A percentile compares a stretch with the other conserved stretches of the same genome.
Evolutionary conservation across 1,140 invertebrate genomes (phyloP).

Genomic region (Varroa destructor): DNA sequence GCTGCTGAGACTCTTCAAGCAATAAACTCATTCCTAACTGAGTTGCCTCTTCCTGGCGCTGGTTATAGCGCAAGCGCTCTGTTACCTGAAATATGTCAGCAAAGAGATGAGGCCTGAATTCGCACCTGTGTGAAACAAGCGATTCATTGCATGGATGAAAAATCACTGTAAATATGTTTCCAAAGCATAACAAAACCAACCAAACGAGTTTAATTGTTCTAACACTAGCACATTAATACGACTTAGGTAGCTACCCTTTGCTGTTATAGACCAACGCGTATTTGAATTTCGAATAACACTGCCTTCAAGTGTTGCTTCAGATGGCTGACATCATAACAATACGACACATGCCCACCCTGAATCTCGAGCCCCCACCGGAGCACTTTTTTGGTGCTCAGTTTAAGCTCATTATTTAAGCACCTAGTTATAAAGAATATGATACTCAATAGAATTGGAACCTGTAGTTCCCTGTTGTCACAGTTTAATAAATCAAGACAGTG

Average conservation of each 20-base stretch:
- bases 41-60: not conserved
- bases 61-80: slow-evolving; percentile 14
- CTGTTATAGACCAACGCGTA: not conserved
- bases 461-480: no score
- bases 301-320: no score
- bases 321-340: no score
- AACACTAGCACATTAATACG: not conserved
- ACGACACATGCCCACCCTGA: no score
- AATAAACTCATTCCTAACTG: not conserved
- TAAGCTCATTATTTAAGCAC: no score
- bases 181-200: not conserved
- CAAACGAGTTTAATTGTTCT: not conserved
- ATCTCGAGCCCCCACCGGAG: no score
- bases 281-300: no score
- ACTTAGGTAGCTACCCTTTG: slow-evolving; percentile 3
- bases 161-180: not conserved
- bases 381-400: no score
- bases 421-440: no score
- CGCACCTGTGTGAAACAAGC: not conserved
- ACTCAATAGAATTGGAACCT: no score
- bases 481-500: no score
- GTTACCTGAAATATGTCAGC: not conserved
- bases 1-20: not conserved
- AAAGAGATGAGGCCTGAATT: not conserved
- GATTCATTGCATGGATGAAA: not conserved